Conservation (phyloP, 2,797 vertebrate species). For the Coregonus ussuriensis region DNA sequence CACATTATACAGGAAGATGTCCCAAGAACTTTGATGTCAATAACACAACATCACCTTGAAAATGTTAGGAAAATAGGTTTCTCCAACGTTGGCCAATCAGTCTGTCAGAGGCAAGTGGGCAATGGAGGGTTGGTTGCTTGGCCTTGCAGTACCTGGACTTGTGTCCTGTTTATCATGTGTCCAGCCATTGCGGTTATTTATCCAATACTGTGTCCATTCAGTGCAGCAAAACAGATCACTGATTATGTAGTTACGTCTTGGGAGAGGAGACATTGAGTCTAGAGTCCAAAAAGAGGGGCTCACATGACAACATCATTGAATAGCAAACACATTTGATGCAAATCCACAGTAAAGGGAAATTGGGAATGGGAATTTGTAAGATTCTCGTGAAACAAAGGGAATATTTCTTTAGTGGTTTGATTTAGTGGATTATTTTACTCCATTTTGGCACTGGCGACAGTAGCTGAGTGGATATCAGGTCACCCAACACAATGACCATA, state of each 20-base stretch:
- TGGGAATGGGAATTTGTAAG: neutral
- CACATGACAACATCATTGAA: neutral
- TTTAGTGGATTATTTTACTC: slow-evolving; percentile 50
- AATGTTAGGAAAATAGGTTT: neutral
- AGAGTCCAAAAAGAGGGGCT: slow-evolving; percentile 10
- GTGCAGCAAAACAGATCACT: slow-evolving; percentile 12
- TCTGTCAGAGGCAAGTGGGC: neutral
- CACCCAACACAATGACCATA: neutral
- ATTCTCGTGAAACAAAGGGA: no score
- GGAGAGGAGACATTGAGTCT: neutral
- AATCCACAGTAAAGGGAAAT: slow-evolving; percentile 1
- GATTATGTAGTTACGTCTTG: neutral
- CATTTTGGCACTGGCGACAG: slow-evolving; percentile 39
- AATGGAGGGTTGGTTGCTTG: slow-evolving; percentile 17
- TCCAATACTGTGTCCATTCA: slow-evolving; percentile 27
- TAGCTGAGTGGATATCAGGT: slow-evolving; percentile 12
- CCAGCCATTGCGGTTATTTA: slow-evolving; percentile 3
- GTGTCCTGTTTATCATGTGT: slow-evolving; percentile 9
- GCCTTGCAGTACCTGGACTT: neutral
- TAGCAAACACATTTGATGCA: slow-evolving; percentile 8
- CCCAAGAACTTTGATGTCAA: slow-evolving; percentile 46
- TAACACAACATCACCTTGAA: slow-evolving; percentile 43
- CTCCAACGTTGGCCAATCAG: neutral
- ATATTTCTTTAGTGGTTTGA: slow-evolving; percentile 5
- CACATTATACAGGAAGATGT: slow-evolving; percentile 66